Evolutionary conservation across 2,113 vertebrate species (phyloP).

Genomic region (Aegithalos caudatus): DNA sequence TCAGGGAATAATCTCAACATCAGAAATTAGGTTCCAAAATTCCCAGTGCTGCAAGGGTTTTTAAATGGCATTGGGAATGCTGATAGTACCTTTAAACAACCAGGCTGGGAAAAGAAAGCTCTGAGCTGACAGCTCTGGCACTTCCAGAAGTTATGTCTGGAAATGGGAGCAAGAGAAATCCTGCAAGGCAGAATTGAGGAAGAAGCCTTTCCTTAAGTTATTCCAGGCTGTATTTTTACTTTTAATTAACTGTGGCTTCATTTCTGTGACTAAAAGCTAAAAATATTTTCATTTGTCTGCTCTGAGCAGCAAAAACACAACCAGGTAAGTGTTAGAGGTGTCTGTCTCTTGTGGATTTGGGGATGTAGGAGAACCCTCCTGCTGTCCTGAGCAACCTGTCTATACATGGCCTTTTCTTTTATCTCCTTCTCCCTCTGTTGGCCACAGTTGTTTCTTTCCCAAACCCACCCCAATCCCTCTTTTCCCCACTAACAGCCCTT

Average conservation of each 20-base stretch:
- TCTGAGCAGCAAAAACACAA: background rate
- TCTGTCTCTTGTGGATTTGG: background rate
- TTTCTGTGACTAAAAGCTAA: background rate
- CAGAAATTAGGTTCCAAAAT: background rate
- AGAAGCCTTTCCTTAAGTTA: background rate
- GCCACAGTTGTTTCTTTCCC: background rate
- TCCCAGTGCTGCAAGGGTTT: background rate
- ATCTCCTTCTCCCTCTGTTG: background rate
- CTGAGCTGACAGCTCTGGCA: background rate
- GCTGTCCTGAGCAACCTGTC: background rate
- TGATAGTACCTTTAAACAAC: background rate
- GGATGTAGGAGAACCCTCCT: background rate
- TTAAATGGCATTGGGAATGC: background rate
- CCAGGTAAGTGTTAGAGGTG: background rate
- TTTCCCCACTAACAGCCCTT: background rate
- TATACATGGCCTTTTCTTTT: rapidly evolving
- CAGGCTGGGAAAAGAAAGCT: background rate
- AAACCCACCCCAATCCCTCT: background rate
- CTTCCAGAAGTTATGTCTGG: background rate
- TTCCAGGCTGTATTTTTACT: background rate
- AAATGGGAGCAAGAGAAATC: background rate
- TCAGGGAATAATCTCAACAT: background rate
- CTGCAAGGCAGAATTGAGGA: background rate
- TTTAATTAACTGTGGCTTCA: background rate
- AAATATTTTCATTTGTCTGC: background rate